Evolutionary conservation across 2,113 vertebrate genomes (phyloP), one percentile per base, ranked within the genome.

Genomic region (Pantherophis guttatus): DNA sequence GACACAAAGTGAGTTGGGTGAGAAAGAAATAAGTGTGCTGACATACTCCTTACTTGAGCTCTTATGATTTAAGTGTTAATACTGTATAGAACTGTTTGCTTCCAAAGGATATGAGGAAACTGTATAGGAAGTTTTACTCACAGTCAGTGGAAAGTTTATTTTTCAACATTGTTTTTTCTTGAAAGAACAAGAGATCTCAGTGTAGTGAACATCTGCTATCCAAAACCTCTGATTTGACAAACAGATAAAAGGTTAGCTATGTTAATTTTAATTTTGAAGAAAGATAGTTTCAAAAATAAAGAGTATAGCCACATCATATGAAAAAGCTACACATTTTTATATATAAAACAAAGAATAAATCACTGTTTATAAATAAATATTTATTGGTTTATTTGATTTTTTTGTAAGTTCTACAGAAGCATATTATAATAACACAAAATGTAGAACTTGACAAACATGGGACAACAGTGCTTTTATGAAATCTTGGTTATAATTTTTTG

Each of bases 271-370:
- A 52, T 15, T 90, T 65, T n/a, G 48, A 48, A 59, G 44, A 5
- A 53, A 70, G 2, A 10, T 12, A 52, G 48, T 33, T 33, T 50
- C n/a, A 29, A 23, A 70, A 48, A 52, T 54, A 75, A 90, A 90
- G 23, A 65, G 9, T 48, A 90, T 9, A 81, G 17, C 70, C 17
- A 55, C 9, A 93, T 26, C 70, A 89, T 13, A 0, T 91, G 93
- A 94, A 94, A 95, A 94, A 94, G 1, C 91, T 95, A 57, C 90
- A 50, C 62, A 88, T 95, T 55, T 85, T 94, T 93, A 93, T 89
- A 39, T 87, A 13, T 15, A n/a, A 96, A 95, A 95, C 91, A 96
- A 97, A 97, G 92, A 5, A 70, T 70, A n/a, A 70, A n/a, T n/a
- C 4, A n/a, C 29, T 29, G 26, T 70, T 70, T n/a, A 70, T 70